Conservation (phyloP, 2,888 invertebrate genomes). For the Amorpha juglandis region DNA sequence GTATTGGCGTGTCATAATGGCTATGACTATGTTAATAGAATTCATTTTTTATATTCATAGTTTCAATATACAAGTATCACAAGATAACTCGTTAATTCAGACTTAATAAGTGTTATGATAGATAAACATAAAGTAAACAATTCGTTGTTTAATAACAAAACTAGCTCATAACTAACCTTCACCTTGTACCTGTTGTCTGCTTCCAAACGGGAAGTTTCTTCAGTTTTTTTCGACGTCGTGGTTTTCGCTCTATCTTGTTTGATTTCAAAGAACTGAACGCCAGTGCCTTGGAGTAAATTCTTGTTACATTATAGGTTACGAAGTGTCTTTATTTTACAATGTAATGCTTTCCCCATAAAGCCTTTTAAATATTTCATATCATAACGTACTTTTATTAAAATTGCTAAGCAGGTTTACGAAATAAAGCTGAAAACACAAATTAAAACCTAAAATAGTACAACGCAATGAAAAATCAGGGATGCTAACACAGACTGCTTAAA, state of each 20-base stretch:
- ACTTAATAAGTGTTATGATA: neutral
- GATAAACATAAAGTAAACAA: neutral
- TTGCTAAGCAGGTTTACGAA: conserved; percentile 13
- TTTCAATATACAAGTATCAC: too few relatives aligned
- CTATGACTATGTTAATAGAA: too few relatives aligned
- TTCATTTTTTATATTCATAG: too few relatives aligned
- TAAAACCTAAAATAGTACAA: conserved; percentile 3
- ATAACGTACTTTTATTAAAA: neutral
- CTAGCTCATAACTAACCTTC: conserved; percentile 28
- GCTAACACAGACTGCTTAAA: neutral
- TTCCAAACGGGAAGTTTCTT: conserved; percentile 61
- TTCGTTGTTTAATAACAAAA: conserved; percentile 21
- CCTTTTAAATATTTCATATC: neutral
- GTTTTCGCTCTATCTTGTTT: conserved; percentile 52
- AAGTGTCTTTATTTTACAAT: neutral
- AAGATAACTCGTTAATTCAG: neutral
- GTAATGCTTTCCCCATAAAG: neutral
- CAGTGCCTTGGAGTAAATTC: conserved; percentile 42
- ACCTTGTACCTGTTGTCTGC: conserved; percentile 66
- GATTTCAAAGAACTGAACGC: conserved; percentile 43
- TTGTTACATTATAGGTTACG: conserved; percentile 43
- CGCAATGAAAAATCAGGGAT: conserved; percentile 13
- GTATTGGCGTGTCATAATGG: too few relatives aligned
- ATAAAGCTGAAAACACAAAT: conserved; percentile 20
- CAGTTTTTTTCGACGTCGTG: conserved; percentile 71